Conservation (phyloP, 2,113 vertebrate species). For the Sapajus apella region DNA sequence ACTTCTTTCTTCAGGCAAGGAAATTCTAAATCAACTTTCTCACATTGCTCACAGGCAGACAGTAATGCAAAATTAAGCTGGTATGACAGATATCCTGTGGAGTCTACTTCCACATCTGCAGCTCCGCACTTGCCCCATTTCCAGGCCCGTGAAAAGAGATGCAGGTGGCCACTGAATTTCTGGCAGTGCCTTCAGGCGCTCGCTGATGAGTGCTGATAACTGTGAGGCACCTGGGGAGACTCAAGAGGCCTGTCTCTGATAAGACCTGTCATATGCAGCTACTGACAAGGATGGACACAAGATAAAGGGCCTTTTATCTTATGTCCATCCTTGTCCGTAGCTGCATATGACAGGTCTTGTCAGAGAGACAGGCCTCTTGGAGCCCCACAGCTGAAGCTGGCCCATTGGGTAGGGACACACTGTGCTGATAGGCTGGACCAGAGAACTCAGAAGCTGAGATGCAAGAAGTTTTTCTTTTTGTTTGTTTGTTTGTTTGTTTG, state of each 20-base stretch:
- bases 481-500: no score
- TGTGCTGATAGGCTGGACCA: background rate
- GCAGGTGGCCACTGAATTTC: background rate
- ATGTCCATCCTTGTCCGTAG: no score
- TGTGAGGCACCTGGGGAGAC: background rate
- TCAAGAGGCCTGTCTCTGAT: background rate
- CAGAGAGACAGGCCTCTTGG: no score
- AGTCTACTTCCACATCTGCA: background rate
- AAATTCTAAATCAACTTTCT: background rate
- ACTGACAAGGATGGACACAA: background rate
- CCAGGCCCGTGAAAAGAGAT: background rate
- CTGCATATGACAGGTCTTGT: no score
- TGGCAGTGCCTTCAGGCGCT: background rate
- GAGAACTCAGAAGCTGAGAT: background rate
- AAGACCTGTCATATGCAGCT: background rate
- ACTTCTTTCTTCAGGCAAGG: slow-evolving; percentile 34
- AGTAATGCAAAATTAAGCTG: slow-evolving; percentile 23
- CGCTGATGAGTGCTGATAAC: background rate
- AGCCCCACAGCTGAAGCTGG: background rate
- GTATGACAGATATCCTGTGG: background rate
- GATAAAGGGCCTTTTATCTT: background rate
- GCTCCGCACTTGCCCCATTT: background rate
- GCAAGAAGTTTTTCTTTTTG: background rate
- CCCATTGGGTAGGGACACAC: background rate
- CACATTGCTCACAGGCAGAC: background rate